Percentiles rank a stretch among this genome's conserved stretches.
Evolutionary conservation across 2,797 vertebrate genomes (phyloP).

Genomic region (Argyrosomus regius): DNA sequence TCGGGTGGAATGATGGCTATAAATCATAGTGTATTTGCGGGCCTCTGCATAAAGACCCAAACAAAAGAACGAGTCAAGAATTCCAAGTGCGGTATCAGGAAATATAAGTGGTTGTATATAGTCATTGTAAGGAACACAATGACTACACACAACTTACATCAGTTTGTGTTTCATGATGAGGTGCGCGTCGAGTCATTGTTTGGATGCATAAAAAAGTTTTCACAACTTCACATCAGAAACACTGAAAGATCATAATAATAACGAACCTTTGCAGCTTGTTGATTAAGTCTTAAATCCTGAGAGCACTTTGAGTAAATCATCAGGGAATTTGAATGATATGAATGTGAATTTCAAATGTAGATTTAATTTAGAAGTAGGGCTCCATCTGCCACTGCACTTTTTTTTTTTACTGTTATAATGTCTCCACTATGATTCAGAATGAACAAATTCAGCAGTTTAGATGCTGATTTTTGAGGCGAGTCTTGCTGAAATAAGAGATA

Average conservation of each 20-base stretch:
- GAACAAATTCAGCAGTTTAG: background rate
- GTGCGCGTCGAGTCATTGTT: constrained; percentile 9
- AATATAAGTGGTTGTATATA: background rate
- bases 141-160: constrained; percentile 13
- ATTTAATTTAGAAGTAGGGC: background rate
- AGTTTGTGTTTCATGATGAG: constrained; percentile 20
- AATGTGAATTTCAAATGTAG: background rate
- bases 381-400: constrained; percentile 31
- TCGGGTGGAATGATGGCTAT: constrained; percentile 48
- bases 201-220: constrained; percentile 6
- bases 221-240: constrained; percentile 3
- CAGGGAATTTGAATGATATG: constrained; percentile 2
- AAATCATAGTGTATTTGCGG: constrained; percentile 58
- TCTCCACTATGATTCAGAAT: background rate
- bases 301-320: constrained; percentile 5
- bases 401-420: background rate
- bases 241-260: constrained; percentile 1
- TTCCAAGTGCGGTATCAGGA: background rate
- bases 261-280: constrained; percentile 7
- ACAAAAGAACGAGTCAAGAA: constrained; percentile 26
- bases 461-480: background rate
- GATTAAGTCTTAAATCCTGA: constrained; percentile 1
- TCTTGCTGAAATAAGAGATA: background rate
- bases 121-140: background rate
- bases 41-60: constrained; percentile 30